Percentiles rank a stretch among this genome's conserved stretches.
Evolutionary conservation across 2,113 vertebrate species (phyloP).

Genomic region (Uropsilus gracilis): DNA sequence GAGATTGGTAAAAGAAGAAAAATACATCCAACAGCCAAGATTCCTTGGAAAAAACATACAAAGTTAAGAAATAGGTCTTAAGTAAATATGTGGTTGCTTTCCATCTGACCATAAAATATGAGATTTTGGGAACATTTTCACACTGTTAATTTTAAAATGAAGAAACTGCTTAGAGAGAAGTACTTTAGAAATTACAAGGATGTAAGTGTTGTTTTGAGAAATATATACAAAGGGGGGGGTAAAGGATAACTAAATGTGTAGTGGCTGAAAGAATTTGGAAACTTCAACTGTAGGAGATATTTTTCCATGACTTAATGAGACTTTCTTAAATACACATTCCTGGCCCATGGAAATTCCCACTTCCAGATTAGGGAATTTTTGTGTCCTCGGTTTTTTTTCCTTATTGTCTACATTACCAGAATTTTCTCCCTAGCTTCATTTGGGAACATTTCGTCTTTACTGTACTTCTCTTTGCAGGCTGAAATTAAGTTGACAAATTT

Average conservation of each 20-base stretch:
- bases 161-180: constrained; percentile 61
- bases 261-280: constrained; percentile 72
- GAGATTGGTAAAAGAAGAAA: constrained; percentile 73
- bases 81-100: constrained; percentile 68
- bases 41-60: constrained; percentile 69
- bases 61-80: constrained; percentile 72
- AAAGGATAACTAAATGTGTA: constrained; percentile 47
- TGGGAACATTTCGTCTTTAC: constrained; percentile 54
- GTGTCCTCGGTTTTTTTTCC: neutral
- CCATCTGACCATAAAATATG: constrained; percentile 69
- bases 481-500: constrained; percentile 6
- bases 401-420: constrained; percentile 13
- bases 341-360: constrained; percentile 62
- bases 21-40: constrained; percentile 69
- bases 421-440: constrained; percentile 49
- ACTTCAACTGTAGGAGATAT: constrained; percentile 33
- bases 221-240: constrained; percentile 59
- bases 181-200: constrained; percentile 62
- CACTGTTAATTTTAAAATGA: constrained; percentile 72
- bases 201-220: constrained; percentile 75
- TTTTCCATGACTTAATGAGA: constrained; percentile 78
- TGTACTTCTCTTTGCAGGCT: constrained; percentile 35
- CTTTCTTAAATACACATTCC: constrained; percentile 62
- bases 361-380: constrained; percentile 74
- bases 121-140: constrained; percentile 74